phyloP scores from a whole-genome alignment of 2,113 vertebrate species.

The Apaloderma vittatum region DNA sequence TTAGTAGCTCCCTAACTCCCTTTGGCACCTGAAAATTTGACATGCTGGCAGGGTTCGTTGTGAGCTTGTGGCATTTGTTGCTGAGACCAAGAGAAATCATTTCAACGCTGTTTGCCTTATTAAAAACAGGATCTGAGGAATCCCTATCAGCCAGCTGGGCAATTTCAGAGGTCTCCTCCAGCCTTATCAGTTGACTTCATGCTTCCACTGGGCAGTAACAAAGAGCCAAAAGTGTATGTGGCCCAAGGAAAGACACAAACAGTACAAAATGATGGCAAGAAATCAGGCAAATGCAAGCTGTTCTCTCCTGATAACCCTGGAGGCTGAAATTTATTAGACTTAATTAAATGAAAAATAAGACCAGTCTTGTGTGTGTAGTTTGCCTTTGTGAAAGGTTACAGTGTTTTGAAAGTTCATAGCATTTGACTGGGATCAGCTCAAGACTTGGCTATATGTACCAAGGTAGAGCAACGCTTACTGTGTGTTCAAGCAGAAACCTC shows the following conservation, averaged over 20 bases:
- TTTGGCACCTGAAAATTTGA: not conserved
- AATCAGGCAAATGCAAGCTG: constrained; percentile 48
- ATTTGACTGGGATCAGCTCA: not conserved
- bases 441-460: not conserved
- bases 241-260: constrained; percentile 6
- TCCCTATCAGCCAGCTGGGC: not conserved
- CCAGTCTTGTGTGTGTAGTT: not conserved
- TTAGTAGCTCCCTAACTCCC: not conserved
- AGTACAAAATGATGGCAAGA: constrained; percentile 18
- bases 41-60: not conserved
- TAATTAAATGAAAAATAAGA: constrained; percentile 44
- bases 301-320: constrained; percentile 34
- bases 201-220: not conserved
- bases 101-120: not conserved
- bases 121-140: not conserved
- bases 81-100: not conserved
- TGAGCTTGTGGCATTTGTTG: not conserved
- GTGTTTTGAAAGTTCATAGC: not conserved
- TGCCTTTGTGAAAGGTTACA: constrained; percentile 10
- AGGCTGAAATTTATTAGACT: constrained; percentile 39
- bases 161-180: not conserved
- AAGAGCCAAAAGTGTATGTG: not conserved
- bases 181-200: constrained; percentile 45
- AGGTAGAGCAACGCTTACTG: not conserved
- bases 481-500: not conserved